A percentile compares a stretch with the other conserved stretches of the same genome.
These are phyloP conservation scores for Cherax destructor DNA, from an alignment of 1,140 invertebrate species.

Conservation along the genomic window DNA sequence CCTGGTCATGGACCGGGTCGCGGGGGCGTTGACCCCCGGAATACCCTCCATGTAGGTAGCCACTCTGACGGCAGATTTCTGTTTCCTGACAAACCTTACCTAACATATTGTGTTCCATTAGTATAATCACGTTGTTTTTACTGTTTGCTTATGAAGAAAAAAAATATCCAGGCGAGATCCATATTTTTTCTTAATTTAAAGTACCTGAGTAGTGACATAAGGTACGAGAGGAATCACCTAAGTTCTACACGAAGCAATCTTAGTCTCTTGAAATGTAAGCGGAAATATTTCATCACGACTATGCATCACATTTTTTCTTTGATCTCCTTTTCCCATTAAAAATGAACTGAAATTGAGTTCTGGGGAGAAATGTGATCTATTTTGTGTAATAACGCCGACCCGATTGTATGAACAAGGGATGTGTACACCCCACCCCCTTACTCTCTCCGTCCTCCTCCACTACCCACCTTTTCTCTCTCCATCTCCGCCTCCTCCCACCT, in stretches of 20 bases:
- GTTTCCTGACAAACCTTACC: too few relatives aligned
- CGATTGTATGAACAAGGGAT: slow-evolving; percentile 52
- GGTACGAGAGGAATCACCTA: too few relatives aligned
- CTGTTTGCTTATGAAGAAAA: too few relatives aligned
- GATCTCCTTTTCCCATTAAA: slow-evolving; percentile 28
- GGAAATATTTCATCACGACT: slow-evolving; percentile 40
- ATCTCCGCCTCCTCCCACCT: not conserved
- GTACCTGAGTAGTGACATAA: too few relatives aligned
- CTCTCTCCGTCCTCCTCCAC: not conserved
- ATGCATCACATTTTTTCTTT: slow-evolving; percentile 10
- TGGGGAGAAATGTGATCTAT: slow-evolving; percentile 54
- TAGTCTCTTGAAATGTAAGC: not conserved
- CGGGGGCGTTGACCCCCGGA: too few relatives aligned
- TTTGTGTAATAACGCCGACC: slow-evolving; percentile 50
- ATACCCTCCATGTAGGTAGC: too few relatives aligned
- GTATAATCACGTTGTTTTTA: too few relatives aligned
- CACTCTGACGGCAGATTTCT: too few relatives aligned
- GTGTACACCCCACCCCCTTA: not conserved
- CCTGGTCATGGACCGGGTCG: too few relatives aligned
- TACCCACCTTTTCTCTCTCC: not conserved
- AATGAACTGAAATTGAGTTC: slow-evolving; percentile 42
- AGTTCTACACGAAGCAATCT: not conserved
- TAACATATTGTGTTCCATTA: too few relatives aligned
- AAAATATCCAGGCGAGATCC: too few relatives aligned
- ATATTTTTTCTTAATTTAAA: too few relatives aligned